Percentiles rank a stretch among this genome's conserved stretches.
phyloP scores from a whole-genome alignment of 2,888 invertebrate genomes.

The Pimpla rufipes region DNA sequence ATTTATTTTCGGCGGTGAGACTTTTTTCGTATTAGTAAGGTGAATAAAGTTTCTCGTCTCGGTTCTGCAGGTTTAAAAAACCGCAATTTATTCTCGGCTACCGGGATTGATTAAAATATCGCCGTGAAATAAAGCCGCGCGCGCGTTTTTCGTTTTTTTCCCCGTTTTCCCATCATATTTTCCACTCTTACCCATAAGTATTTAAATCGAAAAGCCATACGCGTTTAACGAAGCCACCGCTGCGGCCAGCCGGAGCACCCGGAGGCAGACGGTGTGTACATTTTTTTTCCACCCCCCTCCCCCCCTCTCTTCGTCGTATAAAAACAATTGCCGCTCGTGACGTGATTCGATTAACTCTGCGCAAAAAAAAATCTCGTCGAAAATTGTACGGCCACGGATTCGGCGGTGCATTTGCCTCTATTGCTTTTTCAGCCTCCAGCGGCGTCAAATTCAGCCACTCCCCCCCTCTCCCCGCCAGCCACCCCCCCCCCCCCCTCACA shows the following conservation, averaged over 20 bases:
- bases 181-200: slow-evolving; percentile 8
- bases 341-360: slow-evolving; percentile 52
- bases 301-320: slow-evolving; percentile 17
- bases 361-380: slow-evolving; percentile 41
- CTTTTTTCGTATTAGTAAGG: too few relatives aligned
- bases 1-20: too few relatives aligned
- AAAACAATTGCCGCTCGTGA: slow-evolving; percentile 46
- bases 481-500: too few relatives aligned
- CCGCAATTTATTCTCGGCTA: too few relatives aligned
- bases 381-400: slow-evolving; percentile 45
- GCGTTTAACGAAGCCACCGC: not conserved
- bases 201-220: slow-evolving; percentile 21
- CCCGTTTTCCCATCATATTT: not conserved
- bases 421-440: slow-evolving; percentile 36
- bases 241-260: slow-evolving; percentile 7
- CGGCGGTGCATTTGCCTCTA: slow-evolving; percentile 40
- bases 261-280: not conserved
- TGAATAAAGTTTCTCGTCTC: too few relatives aligned
- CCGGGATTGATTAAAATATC: not conserved
- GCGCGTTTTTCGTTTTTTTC: too few relatives aligned
- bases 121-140: not conserved
- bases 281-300: slow-evolving; percentile 25
- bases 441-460: slow-evolving; percentile 8
- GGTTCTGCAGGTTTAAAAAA: too few relatives aligned
- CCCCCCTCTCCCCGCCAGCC: too few relatives aligned